Evolutionary conservation across 2,113 vertebrate species (phyloP), one percentile per base, ranked within the genome.

Genomic region (Cygnus atratus): DNA sequence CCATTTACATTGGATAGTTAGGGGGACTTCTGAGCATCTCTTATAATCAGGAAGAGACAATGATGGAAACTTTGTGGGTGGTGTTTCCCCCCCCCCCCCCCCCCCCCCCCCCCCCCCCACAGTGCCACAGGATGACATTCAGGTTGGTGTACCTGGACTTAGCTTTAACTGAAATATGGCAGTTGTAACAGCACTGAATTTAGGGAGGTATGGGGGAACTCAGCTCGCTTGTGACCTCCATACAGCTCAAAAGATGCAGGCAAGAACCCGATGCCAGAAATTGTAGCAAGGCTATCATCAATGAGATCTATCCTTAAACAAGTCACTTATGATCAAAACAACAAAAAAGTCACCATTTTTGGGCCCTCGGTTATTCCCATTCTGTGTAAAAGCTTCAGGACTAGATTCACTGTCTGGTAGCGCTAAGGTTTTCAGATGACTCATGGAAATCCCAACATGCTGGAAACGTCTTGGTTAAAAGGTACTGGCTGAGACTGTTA

Each of bases 141-240:
- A n/a, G 21, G 4, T 35, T 82, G 48, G 10, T 50, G 25, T 41
- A 39, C 24, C 26, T 83, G 50, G 24, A 62, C 9, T 55, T 71
- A 6, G 6, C 54, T 77, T 41, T 26, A 88, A 81, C 10, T 80
- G 25, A 81, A 77, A 58, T 10, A 29, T 65, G 37, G 16, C 48
- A 50, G 48, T 39, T 41, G 37, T 26, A 52, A 50, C 25, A 71
- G 26, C 16, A 24, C 25, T 77, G 16, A 55, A 70, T 80, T 70
- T 37, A 37, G 21, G 37, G 31, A 90, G 33, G 16, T 12, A 3
- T 31, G 33, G 63, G 15, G 29, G 22, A 29, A 25, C 16, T 44
- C 1, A 1, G 4, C 18, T 85, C 85, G 33, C 55, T 84, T 0
- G 5, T 1, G 28, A 88, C 3, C 14, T 82, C n/a, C 19, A 4